A percentile compares a stretch with the other conserved stretches of the same genome.
Evolutionary conservation across 35 echinoderm and acorn worm genomes (phyloP).

Genomic region (Holothuria glaberrima): DNA sequence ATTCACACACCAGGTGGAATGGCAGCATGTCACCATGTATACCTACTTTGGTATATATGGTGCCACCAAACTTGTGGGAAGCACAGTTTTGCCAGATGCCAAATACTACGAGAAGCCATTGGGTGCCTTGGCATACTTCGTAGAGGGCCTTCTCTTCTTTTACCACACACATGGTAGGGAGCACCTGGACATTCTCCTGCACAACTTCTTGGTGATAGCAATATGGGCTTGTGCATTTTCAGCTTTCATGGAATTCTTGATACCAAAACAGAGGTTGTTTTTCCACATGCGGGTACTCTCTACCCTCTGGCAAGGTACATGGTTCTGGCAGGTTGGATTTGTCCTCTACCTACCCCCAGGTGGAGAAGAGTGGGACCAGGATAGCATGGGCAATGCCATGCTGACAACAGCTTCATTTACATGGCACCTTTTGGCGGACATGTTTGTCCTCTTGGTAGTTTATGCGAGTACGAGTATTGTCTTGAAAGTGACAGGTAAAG

Average conservation of each 20-base stretch:
- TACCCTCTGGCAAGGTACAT: constrained; percentile 90
- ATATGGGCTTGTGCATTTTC: constrained; percentile 64
- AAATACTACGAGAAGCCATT: constrained; percentile 73
- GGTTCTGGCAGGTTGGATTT: constrained; percentile 86
- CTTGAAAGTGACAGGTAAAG: constrained; percentile 57
- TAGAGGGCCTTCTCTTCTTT: constrained; percentile 88
- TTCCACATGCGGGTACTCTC: constrained; percentile 69
- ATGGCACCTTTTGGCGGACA: constrained; percentile 87
- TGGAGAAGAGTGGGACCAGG: constrained; percentile 73
- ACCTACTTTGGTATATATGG: constrained; percentile 91
- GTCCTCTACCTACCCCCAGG: constrained; percentile 79
- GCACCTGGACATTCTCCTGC: constrained; percentile 79
- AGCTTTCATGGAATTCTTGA: constrained; percentile 58
- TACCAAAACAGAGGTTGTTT: constrained; percentile 61
- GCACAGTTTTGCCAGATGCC: constrained; percentile 60
- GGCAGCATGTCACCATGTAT: constrained; percentile 98
- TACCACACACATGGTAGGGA: constrained; percentile 78
- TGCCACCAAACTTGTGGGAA: constrained; percentile 28
- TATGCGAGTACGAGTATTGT: constrained; percentile 62
- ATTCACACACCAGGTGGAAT: constrained; percentile 74
- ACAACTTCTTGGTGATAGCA: constrained; percentile 74
- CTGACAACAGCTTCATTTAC: constrained; percentile 77
- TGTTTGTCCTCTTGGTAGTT: constrained; percentile 70
- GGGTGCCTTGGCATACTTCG: constrained; percentile 75
- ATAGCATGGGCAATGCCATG: constrained; percentile 76